phyloP scores from a whole-genome alignment of 2,888 invertebrate genomes.

The Pachycephus smyrnensis region DNA sequence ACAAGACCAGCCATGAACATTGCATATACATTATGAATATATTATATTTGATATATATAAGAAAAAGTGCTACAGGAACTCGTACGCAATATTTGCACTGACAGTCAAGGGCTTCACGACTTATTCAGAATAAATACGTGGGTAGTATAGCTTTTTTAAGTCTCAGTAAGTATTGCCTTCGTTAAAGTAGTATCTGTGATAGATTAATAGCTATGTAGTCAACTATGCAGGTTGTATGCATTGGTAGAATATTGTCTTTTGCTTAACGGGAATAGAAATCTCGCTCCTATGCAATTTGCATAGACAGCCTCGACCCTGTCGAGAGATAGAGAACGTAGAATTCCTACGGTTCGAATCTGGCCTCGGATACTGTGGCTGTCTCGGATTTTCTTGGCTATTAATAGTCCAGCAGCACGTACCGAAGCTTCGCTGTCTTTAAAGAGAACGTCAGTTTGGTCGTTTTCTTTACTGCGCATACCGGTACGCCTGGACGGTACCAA shows the following conservation, averaged over 20 bases:
- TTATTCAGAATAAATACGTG: neutral
- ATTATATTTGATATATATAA: neutral
- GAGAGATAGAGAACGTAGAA: slow-evolving; percentile 14
- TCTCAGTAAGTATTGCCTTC: neutral
- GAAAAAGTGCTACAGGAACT: neutral
- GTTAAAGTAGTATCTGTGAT: neutral
- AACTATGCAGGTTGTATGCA: neutral
- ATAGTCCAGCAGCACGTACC: slow-evolving; percentile 35
- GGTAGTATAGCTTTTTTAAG: neutral
- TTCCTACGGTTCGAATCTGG: slow-evolving; percentile 37
- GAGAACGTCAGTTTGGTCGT: slow-evolving; percentile 26
- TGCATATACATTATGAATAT: no score
- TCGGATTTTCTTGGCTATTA: slow-evolving; percentile 42
- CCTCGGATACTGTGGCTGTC: slow-evolving; percentile 36
- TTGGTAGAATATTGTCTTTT: neutral
- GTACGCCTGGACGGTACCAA: neutral
- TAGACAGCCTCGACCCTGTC: neutral
- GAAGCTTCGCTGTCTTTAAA: slow-evolving; percentile 36
- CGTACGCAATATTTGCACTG: neutral
- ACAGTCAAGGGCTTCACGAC: neutral
- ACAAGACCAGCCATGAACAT: no score
- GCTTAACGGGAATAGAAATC: neutral
- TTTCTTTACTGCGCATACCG: slow-evolving; percentile 5
- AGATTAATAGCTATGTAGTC: neutral
- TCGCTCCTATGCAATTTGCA: neutral